Conservation (phyloP, 2,113 vertebrate genomes). For the Psittacula cyanocephala region DNA sequence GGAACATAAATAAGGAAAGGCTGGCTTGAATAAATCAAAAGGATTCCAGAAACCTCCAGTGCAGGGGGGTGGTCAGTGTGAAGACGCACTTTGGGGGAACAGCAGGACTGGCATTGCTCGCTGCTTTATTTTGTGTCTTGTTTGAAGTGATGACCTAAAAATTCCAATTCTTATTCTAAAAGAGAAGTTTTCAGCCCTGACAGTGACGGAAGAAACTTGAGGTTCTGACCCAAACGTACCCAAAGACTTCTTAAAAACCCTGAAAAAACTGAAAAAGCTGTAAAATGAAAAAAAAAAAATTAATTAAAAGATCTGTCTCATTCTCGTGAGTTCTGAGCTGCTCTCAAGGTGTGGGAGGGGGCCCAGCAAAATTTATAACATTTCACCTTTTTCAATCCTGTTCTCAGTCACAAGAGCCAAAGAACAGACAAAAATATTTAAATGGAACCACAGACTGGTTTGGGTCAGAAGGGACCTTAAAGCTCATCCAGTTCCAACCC, state of each 20-base stretch:
- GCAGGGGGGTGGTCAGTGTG: rapidly evolving
- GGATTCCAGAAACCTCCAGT: background rate
- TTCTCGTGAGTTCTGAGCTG: background rate
- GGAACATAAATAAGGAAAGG: background rate
- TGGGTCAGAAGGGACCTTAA: background rate
- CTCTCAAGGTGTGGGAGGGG: background rate
- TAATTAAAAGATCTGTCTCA: background rate
- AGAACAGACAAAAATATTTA: background rate
- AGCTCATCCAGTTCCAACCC: background rate
- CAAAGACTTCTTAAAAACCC: background rate
- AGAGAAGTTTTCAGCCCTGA: background rate
- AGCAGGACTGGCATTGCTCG: background rate
- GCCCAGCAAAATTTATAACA: background rate
- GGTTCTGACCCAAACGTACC: background rate
- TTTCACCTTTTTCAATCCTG: background rate
- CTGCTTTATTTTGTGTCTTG: background rate
- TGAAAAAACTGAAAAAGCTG: background rate
- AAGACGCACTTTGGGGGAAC: background rate
- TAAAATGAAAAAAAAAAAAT: background rate
- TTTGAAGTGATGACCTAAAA: background rate
- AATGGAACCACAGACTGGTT: background rate
- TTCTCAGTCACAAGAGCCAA: background rate
- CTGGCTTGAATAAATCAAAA: background rate
- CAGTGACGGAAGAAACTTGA: background rate
- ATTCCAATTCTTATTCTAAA: background rate